Base-by-base conservation (phyloP, 2,888 invertebrate species). In the Polydrusus tereticollis region DNA sequence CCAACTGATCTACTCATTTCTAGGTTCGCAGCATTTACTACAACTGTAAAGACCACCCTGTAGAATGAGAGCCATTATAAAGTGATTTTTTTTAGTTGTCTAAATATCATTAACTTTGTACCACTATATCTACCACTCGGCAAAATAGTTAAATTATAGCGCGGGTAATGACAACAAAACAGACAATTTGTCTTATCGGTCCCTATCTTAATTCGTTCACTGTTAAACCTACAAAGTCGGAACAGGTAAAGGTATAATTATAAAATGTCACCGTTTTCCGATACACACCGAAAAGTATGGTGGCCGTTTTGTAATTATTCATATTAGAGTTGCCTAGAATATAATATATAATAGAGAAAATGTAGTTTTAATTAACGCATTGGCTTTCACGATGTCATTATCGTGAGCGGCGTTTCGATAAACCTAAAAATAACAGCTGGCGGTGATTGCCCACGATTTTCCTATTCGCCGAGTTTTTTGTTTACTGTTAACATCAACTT, bases 121-220 rank as follows among this genome's bases (percentile, higher is more conserved):
- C 41, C n/a, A n/a, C n/a, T n/a, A n/a, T n/a, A n/a, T n/a, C 52
- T 50, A 55, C 29, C 63, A 58, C 58, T 69, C 62, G 63, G 55
- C 63, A 57, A 69, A 69, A 52, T 64, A 45, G 69, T 52, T 41
- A 62, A 63, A 69, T 69, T 69, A 70, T 59, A 55, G 64, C 16
- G 36, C 55, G 20, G 20, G 23, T 66, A 71, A 71, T 66, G 55
- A 65, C 47, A n/a, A 72, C 67, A 72, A 72, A 63, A 72, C 75
- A 77, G 78, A 80, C 78, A 77, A 79, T 81, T 80, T 77, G 78
- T 65, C 77, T 81, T 81, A 81, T 81, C 81, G 71, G 73, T 66
- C 74, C 78, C 78, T 78, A 80, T 81, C 80, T 80, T 78, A 80
- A 80, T 80, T 79, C 72, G 77, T 78, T 77, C 76, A 78, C 77